Base-by-base conservation (phyloP, 2,113 vertebrate species). In the Megalops atlanticus region DNA sequence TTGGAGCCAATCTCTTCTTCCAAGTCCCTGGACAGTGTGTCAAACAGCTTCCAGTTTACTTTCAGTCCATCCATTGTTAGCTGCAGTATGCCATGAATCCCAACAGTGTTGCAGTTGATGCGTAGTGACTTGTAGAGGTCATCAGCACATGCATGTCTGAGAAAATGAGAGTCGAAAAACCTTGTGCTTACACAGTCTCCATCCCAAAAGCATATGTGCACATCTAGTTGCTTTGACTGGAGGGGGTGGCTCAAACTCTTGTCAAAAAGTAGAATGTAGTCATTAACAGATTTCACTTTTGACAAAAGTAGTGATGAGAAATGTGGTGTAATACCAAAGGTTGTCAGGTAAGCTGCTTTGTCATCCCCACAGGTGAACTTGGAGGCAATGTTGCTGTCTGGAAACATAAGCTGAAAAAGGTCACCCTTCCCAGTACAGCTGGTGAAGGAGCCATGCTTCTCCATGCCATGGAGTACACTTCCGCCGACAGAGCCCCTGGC, bases 371-470 rank as follows among this genome's bases (percentile, higher is more conserved):
- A 70, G 33, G 27, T 35, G 68, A 70, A 70, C 33, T 70, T 70
- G 68, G 68, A 70, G n/a, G 68, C 68, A 70, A 70, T 70, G 33
- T 33, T 36, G 15, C 68, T 70, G 33, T 70, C 68, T 14, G 68
- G 31, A 70, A 70, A 70, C 68, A 70, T 70, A 10, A 33, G 31
- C 4, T 12, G 68, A 16, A 70, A 70, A 35, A 70, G 68, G 68
- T 70, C 15, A 36, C 68, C 33, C 31, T 33, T 70, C 31, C 68
- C 68, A 11, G n/a, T 36, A 70, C 27, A 70, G 68, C 68, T 70
- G 27, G n/a, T 70, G 68, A 70, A 70, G 33, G 31, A 70, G 68
- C 14, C 15, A 16, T 70, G 68, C 68, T 70, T 70, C 8, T 36
- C 33, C 27, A 70, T 70, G 6, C n/a, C 68, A 70, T 69, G 7